These are phyloP conservation scores for Cetoscarus ocellatus DNA, from an alignment of 2,797 vertebrate genomes.

Conservation along the genomic window DNA sequence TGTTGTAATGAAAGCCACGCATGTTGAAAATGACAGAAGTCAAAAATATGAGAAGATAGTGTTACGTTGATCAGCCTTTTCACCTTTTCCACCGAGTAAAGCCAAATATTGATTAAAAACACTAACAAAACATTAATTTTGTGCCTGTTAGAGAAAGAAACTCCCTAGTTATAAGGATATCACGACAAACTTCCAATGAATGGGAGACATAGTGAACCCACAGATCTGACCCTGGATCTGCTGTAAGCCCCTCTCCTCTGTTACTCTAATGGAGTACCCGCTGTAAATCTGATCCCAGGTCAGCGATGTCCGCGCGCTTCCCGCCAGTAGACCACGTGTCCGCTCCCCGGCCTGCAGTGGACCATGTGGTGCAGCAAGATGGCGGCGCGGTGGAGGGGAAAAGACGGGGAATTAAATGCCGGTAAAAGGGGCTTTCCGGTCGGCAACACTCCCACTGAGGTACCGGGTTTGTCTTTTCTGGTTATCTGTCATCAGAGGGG, in stretches of 20 bases:
- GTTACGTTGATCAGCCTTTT: too few species aligned
- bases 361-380: constrained; percentile 87
- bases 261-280: accelerated
- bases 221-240: constrained; percentile 40
- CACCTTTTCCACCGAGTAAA: too few species aligned
- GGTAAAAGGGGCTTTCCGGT: constrained; percentile 60
- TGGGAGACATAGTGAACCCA: neutral
- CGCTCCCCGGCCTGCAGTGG: constrained; percentile 51
- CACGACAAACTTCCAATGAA: neutral
- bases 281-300: constrained; percentile 49
- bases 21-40: too few species aligned
- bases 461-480: constrained; percentile 38
- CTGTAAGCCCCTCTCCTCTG: neutral
- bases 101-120: too few species aligned
- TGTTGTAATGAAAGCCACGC: too few species aligned
- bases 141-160: too few species aligned
- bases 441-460: constrained; percentile 62
- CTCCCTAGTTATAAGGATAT: too few species aligned
- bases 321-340: constrained; percentile 74
- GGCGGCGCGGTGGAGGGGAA: constrained; percentile 89
- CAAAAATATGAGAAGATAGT: too few species aligned
- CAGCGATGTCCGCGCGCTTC: constrained; percentile 18
- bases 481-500: accelerated
- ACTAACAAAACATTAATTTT: too few species aligned
- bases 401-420: constrained; percentile 80